Evolutionary conservation across 2,113 vertebrate species (phyloP).

Genomic region (Poecilia latipinna): DNA sequence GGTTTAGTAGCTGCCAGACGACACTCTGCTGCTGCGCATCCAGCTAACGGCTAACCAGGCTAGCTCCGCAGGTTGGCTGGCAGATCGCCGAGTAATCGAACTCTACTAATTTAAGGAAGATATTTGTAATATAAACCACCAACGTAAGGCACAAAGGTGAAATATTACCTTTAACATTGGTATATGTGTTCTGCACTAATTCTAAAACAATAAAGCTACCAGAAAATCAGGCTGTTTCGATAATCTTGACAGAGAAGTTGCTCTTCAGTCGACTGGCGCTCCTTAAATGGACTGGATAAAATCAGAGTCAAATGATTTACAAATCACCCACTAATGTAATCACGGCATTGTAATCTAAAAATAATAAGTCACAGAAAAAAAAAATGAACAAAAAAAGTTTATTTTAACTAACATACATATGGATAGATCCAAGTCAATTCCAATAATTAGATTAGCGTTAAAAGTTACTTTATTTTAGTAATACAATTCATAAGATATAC

Average conservation of each 20-base stretch:
- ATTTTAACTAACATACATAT: not conserved
- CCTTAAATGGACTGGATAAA: slow-evolving; percentile 2
- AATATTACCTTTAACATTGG: too few species aligned
- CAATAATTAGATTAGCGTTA: too few species aligned
- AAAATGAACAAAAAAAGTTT: too few species aligned
- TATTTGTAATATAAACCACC: not conserved
- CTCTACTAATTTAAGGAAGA: not conserved
- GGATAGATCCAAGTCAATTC: too few species aligned
- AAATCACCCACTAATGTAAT: too few species aligned
- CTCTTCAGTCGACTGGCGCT: slow-evolving; percentile 11
- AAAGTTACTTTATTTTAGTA: too few species aligned
- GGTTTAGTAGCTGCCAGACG: slow-evolving; percentile 61
- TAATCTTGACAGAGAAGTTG: not conserved
- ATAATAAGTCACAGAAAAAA: not conserved
- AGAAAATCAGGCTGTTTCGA: not conserved
- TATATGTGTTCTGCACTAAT: not conserved
- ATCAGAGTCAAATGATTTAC: not conserved
- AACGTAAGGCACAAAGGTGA: not conserved
- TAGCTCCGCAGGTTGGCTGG: slow-evolving; percentile 41
- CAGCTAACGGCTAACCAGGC: slow-evolving; percentile 64
- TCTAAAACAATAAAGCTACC: not conserved
- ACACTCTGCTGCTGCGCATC: slow-evolving; percentile 67
- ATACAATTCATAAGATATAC: not conserved
- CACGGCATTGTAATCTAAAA: too few species aligned
- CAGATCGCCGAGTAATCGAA: slow-evolving; percentile 44